Conservation (phyloP, 1,140 invertebrate species). For the Lethrus apterus region DNA sequence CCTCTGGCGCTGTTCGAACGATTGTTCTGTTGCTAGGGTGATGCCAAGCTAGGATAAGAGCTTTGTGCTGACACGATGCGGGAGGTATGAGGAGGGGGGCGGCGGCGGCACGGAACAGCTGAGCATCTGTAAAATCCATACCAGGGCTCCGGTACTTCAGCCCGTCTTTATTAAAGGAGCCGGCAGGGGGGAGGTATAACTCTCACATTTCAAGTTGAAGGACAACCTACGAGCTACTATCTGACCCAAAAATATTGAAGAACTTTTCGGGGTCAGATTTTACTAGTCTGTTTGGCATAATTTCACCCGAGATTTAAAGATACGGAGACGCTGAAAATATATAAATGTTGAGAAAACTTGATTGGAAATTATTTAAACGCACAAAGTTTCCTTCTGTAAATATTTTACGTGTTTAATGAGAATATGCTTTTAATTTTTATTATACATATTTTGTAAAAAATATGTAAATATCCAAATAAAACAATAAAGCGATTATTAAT, state of each 20-base stretch:
- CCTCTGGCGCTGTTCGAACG: conserved; percentile 7
- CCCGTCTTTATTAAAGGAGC: conserved; percentile 7
- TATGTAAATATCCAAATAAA: too few relatives aligned
- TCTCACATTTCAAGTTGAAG: conserved; percentile 13
- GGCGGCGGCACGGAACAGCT: not conserved
- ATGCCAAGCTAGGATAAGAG: conserved; percentile 2
- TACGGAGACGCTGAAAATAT: too few relatives aligned
- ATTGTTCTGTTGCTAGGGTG: conserved; percentile 12
- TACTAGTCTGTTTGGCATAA: too few relatives aligned
- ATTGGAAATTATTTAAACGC: too few relatives aligned
- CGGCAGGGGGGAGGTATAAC: not conserved
- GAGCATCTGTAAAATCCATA: conserved; percentile 9
- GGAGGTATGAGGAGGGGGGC: not conserved
- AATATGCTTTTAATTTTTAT: too few relatives aligned
- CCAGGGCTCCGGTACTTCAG: not conserved
- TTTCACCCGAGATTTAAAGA: too few relatives aligned
- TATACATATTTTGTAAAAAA: too few relatives aligned
- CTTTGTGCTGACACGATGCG: conserved; percentile 4
- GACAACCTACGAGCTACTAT: not conserved
- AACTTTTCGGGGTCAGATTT: too few relatives aligned
- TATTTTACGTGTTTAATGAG: too few relatives aligned
- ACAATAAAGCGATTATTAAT: too few relatives aligned
- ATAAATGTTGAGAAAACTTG: too few relatives aligned
- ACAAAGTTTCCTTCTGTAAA: too few relatives aligned
- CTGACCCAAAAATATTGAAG: conserved; percentile 1